Conservation (phyloP, 2,113 vertebrate species). For the Misgurnus mizolepis region DNA sequence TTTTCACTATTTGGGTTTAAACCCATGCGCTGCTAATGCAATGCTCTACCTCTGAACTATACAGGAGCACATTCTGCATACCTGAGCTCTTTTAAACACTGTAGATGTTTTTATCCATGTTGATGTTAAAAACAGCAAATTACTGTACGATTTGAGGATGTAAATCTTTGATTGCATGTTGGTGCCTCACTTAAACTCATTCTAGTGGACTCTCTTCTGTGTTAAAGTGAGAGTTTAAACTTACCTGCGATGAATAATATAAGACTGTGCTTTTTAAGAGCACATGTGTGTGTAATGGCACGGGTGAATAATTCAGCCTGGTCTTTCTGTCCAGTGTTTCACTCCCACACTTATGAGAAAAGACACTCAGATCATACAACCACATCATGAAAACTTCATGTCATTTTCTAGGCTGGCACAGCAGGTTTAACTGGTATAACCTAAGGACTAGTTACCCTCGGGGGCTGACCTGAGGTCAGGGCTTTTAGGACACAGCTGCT, state of each 20-base stretch:
- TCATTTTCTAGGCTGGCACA: constrained; percentile 28
- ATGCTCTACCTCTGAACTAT: no score
- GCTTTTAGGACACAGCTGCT: constrained; percentile 12
- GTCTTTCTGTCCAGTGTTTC: constrained; percentile 28
- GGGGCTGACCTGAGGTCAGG: constrained; percentile 13
- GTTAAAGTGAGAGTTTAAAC: constrained; percentile 10
- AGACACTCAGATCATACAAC: constrained; percentile 48
- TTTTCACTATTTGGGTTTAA: no score
- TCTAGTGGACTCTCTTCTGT: not conserved
- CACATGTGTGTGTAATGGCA: constrained; percentile 32
- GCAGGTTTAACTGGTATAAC: not conserved
- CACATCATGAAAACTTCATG: constrained; percentile 44
- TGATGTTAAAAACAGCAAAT: constrained; percentile 19
- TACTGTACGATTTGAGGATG: not conserved
- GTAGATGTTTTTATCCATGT: not conserved
- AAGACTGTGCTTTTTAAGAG: constrained; percentile 22
- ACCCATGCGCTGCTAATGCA: no score
- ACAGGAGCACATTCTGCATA: no score
- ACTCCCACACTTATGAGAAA: constrained; percentile 29
- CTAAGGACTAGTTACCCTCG: not conserved
- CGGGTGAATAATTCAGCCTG: constrained; percentile 47
- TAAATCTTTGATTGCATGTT: constrained; percentile 15
- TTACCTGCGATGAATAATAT: constrained; percentile 40
- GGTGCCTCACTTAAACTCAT: constrained; percentile 14
- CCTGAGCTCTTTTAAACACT: not conserved